Base-by-base conservation (phyloP, 1,140 invertebrate genomes). In the Brachionus calyciflorus region DNA sequence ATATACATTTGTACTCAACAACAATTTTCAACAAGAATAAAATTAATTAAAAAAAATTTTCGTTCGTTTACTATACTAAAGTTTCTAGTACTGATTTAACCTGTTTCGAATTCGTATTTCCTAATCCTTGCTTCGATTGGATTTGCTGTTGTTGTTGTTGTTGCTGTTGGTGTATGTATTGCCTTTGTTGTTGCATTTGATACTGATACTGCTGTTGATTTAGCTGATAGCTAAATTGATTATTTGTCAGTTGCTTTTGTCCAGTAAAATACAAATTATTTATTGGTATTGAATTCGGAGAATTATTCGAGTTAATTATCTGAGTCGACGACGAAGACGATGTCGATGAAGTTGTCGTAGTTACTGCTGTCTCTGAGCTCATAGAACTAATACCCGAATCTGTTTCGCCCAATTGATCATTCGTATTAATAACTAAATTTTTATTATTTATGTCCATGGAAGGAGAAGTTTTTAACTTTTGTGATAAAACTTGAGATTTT, bases 381-480 rank as follows among this genome's bases (percentile, higher is more conserved):
- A 73, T 73, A 21, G 69, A 73, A 10, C 69, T 73, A 10, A 73
- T 55, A n/a, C 69, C 69, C 46, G 69, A 73, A 17, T 73, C 69
- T 10, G 69, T 73, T n/a, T 73, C 69, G 21, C 69, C 69, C 26
- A 55, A 5, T 30, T 73, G 69, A 51, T 73, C 69, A 51, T 30
- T 55, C n/a, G 69, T 51, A 33, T 37, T 73, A 5, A 65, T 65
- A 19, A 65, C 0, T 28, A 65, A 26, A 65, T 65, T 65, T 26
- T 65, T 65, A 17, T 28, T 65, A 21, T 44, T 65, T 10, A 65
- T 65, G 40, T 65, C 60, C 33, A 65, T 41, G 2, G 60, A 65
- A 1, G 60, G 60, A 12, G 60, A 65, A 21, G 33, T 41, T n/a
- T 65, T 65, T 6, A n/a, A n/a, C n/a, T 44, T 21, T 37, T 60